Evolutionary conservation across 2,888 invertebrate genomes (phyloP).

Genomic region (Mechanitis mazaeus): DNA sequence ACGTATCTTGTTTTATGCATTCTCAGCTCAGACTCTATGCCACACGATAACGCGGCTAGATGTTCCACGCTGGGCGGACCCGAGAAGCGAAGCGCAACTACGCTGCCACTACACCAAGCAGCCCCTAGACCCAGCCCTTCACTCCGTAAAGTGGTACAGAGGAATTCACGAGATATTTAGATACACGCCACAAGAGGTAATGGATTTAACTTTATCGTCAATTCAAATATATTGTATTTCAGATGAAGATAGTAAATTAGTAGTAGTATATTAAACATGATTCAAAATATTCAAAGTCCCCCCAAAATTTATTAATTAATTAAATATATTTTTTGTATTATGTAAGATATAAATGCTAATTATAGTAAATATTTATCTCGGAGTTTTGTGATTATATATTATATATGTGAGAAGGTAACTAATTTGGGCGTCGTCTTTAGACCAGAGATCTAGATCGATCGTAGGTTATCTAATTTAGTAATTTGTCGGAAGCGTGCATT

Average conservation of each 20-base stretch:
- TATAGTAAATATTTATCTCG: no score
- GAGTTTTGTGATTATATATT: no score
- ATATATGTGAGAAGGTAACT: not conserved
- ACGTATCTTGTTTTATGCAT: constrained; percentile 7
- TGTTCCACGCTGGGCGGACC: constrained; percentile 64
- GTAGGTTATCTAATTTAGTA: constrained; percentile 12
- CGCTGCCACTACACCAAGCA: constrained; percentile 56
- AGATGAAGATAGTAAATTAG: no score
- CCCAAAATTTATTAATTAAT: no score
- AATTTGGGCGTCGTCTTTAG: not conserved
- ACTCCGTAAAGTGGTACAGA: constrained; percentile 87
- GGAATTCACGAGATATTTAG: constrained; percentile 73
- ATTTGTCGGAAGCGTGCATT: constrained; percentile 12
- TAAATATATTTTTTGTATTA: no score
- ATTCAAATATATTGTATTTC: no score
- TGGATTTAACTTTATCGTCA: constrained; percentile 8
- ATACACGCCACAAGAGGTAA: constrained; percentile 65
- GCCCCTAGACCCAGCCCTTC: constrained; percentile 75
- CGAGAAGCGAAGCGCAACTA: constrained; percentile 55
- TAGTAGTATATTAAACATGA: no score
- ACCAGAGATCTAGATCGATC: not conserved
- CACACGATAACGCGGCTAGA: constrained; percentile 63
- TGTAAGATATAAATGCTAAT: no score
- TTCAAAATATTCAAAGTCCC: no score
- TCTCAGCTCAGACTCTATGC: constrained; percentile 57